Base-by-base conservation (phyloP, 2,888 invertebrate species). In the Bruchidius siliquastri region DNA sequence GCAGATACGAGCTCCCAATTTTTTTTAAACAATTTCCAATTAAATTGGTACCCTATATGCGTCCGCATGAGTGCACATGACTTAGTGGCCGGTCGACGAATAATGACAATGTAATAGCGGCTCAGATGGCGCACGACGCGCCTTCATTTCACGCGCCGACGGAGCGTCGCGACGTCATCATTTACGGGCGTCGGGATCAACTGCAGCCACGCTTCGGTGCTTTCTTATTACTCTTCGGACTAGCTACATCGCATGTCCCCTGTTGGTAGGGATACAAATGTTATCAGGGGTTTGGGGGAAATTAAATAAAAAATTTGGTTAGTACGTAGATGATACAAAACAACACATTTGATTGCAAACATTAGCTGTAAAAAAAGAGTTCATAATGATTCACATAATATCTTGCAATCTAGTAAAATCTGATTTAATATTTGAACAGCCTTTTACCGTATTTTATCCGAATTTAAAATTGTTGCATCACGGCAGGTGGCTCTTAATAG, bases 61-160 rank as follows among this genome's bases (percentile, higher is more conserved):
- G 49, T 49, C 3, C 49, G 49, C 49, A 49, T 49, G 49, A 49
- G 49, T 13, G 49, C 49, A 8, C 13, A 49, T 49, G 49, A 49
- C 49, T 49, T 49, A 49, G 49, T 49, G 49, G 8, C 18, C 18
- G 10, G 18, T 13, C 10, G 49, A 13, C 49, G 49, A 13, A 13
- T 49, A 49, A 49, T 13, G 49, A 49, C 49, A 49, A 49, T 49
- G 49, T 49, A 49, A 49, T 49, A 49, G 72, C 72, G 72, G 73
- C 74, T 76, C 77, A 79, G 79, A 80, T 79, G 78, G 74, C 75
- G 76, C 73, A 74, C 76, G 77, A 77, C 74, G 77, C 77, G 77
- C 75, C 80, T 81, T 83, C 78, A 84, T 84, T 84, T 83, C 83
- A 84, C 81, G 84, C 82, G 76, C 80, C 82, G 79, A 71, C 82